Evolutionary conservation across 1,140 invertebrate species (phyloP).

Genomic region (Diachasma alloeum): DNA sequence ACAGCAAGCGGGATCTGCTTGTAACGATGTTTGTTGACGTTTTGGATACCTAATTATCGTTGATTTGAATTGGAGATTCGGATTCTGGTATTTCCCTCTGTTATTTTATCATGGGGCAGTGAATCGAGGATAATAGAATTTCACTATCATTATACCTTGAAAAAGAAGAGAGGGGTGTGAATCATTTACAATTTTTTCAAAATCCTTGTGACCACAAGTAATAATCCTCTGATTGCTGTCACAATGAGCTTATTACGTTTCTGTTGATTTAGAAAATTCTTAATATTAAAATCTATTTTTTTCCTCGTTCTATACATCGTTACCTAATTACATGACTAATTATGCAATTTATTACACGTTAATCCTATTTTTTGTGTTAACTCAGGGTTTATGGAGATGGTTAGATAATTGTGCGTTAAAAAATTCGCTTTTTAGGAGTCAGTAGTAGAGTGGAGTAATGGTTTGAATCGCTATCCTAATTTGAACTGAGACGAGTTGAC

Average conservation of each 20-base stretch:
- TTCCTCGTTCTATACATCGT: background rate
- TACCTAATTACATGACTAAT: conserved; percentile 20
- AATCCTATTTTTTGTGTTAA: background rate
- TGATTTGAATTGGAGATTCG: conserved; percentile 36
- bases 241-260: conserved; percentile 57
- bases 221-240: conserved; percentile 57
- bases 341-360: conserved; percentile 11
- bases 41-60: background rate
- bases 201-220: conserved; percentile 39
- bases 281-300: conserved; percentile 38
- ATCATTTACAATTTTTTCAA: background rate
- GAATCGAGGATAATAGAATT: conserved; percentile 57
- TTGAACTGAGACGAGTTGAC: too few species aligned
- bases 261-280: conserved; percentile 39
- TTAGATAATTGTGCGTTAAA: background rate
- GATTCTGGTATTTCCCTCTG: conserved; percentile 27
- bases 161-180: background rate
- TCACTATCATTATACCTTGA: background rate
- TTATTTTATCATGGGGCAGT: conserved; percentile 44
- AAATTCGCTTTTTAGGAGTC: background rate
- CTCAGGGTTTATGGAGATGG: background rate
- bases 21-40: conserved; percentile 54
- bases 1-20: conserved; percentile 19
- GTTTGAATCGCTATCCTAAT: background rate
- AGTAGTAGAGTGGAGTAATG: background rate